A percentile compares a stretch with the other conserved stretches of the same genome.
These are phyloP conservation scores for Peromyscus maniculatus DNA, from an alignment of 2,113 vertebrate genomes.

Conservation along the genomic window DNA sequence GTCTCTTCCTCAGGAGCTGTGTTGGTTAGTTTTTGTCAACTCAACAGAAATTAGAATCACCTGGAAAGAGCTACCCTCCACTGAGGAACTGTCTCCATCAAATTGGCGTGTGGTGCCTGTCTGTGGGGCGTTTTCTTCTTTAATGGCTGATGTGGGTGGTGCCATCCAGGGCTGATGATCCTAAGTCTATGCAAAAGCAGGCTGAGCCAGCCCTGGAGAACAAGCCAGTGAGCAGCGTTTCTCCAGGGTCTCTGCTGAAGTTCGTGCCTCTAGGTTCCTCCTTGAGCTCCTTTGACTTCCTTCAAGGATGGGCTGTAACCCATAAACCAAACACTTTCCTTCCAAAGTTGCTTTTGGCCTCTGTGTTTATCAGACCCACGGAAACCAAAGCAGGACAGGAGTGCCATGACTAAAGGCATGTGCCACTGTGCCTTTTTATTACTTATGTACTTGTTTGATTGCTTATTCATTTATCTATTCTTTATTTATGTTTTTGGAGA, in stretches of 20 bases:
- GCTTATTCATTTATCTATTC: background rate
- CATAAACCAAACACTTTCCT: background rate
- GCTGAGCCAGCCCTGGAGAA: background rate
- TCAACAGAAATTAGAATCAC: background rate
- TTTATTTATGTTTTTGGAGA: background rate
- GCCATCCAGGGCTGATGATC: background rate
- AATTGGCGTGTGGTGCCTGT: background rate
- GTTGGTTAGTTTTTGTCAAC: background rate
- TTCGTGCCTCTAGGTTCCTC: background rate
- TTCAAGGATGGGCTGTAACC: background rate
- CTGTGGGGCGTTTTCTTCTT: background rate
- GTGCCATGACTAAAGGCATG: background rate
- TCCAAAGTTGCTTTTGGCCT: background rate
- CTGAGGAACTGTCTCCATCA: background rate
- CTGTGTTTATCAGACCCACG: background rate
- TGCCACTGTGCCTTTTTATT: background rate
- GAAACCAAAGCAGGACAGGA: background rate
- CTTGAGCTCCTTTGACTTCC: background rate
- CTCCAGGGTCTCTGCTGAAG: background rate
- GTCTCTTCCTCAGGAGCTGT: background rate
- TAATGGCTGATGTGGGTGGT: background rate
- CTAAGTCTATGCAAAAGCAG: background rate
- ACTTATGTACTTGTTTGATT: background rate
- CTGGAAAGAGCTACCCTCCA: background rate
- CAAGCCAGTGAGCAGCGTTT: too few species aligned